A percentile compares a stretch with the other conserved stretches of the same genome.
Conservation (phyloP, 2,888 invertebrate genomes). For the Taphrorychus bicolor region DNA sequence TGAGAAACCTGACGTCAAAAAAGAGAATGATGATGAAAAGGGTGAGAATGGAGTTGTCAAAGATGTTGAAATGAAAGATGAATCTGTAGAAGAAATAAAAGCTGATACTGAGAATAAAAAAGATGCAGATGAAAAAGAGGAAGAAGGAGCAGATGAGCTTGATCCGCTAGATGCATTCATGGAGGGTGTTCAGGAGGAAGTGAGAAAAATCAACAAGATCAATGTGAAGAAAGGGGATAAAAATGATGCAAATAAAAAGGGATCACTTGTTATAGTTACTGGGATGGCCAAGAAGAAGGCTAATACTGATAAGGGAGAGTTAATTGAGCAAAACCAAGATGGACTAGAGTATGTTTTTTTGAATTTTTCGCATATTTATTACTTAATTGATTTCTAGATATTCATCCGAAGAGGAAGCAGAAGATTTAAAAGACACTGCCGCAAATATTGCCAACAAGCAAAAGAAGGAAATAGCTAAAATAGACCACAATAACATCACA, state of each 20-base stretch:
- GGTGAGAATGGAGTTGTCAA: conserved; percentile 49
- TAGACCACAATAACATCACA: conserved; percentile 86
- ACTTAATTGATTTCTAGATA: conserved; percentile 62
- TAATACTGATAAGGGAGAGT: conserved; percentile 88
- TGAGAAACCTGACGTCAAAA: conserved; percentile 46
- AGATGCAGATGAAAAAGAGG: conserved; percentile 67
- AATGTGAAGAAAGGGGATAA: conserved; percentile 64
- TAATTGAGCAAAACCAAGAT: conserved; percentile 99
- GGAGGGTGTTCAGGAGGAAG: conserved; percentile 87
- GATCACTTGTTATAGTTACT: conserved; percentile 72
- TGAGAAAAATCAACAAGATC: conserved; percentile 78
- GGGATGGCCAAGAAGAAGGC: conserved; percentile 79
- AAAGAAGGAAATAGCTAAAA: conserved; percentile 90
- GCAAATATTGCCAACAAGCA: conserved; percentile 89
- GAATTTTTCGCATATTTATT: not conserved
- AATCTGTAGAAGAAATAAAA: conserved; percentile 60
- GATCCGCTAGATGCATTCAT: conserved; percentile 98
- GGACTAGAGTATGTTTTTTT: conserved; percentile 72
- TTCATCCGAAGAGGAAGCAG: conserved; percentile 96
- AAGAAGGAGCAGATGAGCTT: conserved; percentile 89
- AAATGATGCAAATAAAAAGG: conserved; percentile 59
- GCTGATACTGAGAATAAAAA: conserved; percentile 66
- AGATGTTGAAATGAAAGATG: conserved; percentile 63
- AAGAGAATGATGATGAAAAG: conserved; percentile 43
- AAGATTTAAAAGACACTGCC: conserved; percentile 90